Evolutionary conservation across 2,797 vertebrate species (phyloP).

Genomic region (Odontamblyopus rebecca): DNA sequence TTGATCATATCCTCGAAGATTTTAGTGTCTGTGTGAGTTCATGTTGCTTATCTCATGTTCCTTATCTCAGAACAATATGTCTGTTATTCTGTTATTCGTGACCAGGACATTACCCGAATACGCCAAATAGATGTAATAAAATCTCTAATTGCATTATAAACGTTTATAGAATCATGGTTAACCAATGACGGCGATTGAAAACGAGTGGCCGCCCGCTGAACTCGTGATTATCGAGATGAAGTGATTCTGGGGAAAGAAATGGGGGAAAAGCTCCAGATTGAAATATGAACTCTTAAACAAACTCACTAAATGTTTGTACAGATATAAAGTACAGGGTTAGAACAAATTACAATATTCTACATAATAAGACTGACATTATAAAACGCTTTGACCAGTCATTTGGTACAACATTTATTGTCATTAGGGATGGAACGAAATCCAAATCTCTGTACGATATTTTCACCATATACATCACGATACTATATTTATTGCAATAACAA

Average conservation of each 20-base stretch:
- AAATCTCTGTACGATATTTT: too few species aligned
- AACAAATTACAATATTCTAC: too few species aligned
- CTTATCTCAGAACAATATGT: not conserved
- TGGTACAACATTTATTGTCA: too few species aligned
- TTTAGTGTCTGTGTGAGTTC: not conserved
- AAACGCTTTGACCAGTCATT: too few species aligned
- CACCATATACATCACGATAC: too few species aligned
- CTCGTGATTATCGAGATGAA: not conserved
- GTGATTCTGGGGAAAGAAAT: not conserved
- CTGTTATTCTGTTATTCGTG: not conserved
- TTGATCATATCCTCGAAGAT: constrained; percentile 3
- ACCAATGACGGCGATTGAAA: not conserved
- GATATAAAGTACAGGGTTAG: not conserved
- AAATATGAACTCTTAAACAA: too few species aligned
- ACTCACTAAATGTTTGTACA: too few species aligned
- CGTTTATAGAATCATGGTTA: not conserved
- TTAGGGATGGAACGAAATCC: too few species aligned
- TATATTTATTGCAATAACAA: too few species aligned
- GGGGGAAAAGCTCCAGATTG: not conserved
- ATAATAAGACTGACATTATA: too few species aligned
- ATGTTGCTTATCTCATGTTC: not conserved
- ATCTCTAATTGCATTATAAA: not conserved
- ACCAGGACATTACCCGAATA: not conserved
- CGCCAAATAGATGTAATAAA: not conserved
- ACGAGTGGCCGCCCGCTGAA: not conserved